Percentiles rank a stretch among this genome's conserved stretches.
phyloP scores from a whole-genome alignment of 2,888 invertebrate genomes.

The Cephus runcator region DNA sequence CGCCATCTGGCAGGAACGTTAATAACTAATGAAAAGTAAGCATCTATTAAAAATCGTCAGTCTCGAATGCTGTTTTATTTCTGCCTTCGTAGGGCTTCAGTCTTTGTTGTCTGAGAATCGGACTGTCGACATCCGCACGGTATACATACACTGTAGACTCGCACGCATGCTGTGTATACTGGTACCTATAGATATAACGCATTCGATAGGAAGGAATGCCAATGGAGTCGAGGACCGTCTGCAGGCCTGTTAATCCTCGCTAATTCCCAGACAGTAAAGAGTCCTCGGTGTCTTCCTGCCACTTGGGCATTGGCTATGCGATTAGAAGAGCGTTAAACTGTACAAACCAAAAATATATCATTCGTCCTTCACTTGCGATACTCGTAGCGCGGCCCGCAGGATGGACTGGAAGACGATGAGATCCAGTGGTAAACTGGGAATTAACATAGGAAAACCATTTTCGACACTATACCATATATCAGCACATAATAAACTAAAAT shows the following conservation, averaged over 20 bases:
- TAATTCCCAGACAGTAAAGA: slow-evolving; percentile 44
- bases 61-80: background rate
- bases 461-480: background rate
- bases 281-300: background rate
- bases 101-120: slow-evolving; percentile 13
- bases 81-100: background rate
- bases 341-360: background rate
- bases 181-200: background rate
- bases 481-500: background rate
- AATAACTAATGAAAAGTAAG: background rate
- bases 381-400: too few relatives aligned
- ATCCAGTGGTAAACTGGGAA: background rate
- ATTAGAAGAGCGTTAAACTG: background rate
- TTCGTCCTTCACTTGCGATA: background rate
- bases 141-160: background rate
- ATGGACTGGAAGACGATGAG: slow-evolving; percentile 9
- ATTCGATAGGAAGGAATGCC: slow-evolving; percentile 1
- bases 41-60: background rate
- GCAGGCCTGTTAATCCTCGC: slow-evolving; percentile 37
- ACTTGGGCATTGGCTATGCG: background rate
- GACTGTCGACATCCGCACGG: slow-evolving; percentile 1
- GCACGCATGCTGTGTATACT: background rate
- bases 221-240: background rate
- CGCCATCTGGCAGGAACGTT: background rate
- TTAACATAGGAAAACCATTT: background rate